A percentile compares a stretch with the other conserved stretches of the same genome.
Evolutionary conservation across 1,140 invertebrate species (phyloP).

Genomic region (Macrotrachela quadricornifera): DNA sequence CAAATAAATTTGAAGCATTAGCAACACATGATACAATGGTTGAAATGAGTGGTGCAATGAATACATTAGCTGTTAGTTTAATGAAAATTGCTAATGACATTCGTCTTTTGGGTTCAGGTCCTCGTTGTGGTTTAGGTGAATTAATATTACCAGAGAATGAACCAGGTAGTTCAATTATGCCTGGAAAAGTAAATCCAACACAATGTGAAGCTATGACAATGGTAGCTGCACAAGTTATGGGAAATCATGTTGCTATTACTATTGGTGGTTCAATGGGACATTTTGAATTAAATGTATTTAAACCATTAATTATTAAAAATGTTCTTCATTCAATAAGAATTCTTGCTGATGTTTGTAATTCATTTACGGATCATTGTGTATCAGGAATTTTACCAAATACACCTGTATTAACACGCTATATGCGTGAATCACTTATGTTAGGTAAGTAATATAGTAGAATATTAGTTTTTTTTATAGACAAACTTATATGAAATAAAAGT

Average conservation of each 20-base stretch:
- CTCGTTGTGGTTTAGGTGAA: constrained; percentile 88
- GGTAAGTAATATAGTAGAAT: too few relatives aligned
- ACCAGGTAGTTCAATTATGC: constrained; percentile 97
- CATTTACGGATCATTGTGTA: constrained; percentile 82
- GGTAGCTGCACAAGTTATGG: constrained; percentile 94
- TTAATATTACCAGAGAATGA: constrained; percentile 86
- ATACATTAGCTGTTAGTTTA: constrained; percentile 69
- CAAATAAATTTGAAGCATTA: constrained; percentile 93
- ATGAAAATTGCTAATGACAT: constrained; percentile 99
- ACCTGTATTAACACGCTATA: constrained; percentile 53
- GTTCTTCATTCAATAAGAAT: constrained; percentile 69
- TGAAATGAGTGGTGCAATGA: constrained; percentile 78
- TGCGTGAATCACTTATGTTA: constrained; percentile 88
- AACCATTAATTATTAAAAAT: constrained; percentile 90
- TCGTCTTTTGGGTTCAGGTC: constrained; percentile 76
- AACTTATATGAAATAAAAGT: too few relatives aligned
- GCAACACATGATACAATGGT: constrained; percentile 82
- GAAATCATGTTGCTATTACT: constrained; percentile 81
- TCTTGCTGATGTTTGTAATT: constrained; percentile 56
- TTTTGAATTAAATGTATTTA: constrained; percentile 97
- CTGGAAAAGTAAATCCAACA: constrained; percentile 97
- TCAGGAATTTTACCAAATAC: constrained; percentile 64
- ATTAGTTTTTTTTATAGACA: too few relatives aligned
- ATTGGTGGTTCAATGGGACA: constrained; percentile 88
- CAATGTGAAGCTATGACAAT: constrained; percentile 97